Evolutionary conservation across 2,888 invertebrate species (phyloP).

Genomic region (Leptarthrus brevirostris): DNA sequence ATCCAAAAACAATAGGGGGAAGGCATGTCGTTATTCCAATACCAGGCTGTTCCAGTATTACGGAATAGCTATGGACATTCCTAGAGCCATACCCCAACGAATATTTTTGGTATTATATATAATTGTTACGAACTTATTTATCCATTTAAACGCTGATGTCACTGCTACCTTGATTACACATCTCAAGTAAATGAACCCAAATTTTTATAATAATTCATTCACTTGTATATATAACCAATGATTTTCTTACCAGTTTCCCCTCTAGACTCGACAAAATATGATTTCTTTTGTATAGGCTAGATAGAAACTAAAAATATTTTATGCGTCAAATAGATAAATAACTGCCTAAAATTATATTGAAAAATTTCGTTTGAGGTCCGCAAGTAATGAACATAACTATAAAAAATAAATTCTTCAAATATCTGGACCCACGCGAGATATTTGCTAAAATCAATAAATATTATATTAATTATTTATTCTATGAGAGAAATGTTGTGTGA

Average conservation of each 20-base stretch:
- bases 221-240: slow-evolving; percentile 8
- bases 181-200: background rate
- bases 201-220: background rate
- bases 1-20: background rate
- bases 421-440: slow-evolving; percentile 55
- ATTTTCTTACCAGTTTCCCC: slow-evolving; percentile 3
- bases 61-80: slow-evolving; percentile 67
- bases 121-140: slow-evolving; percentile 55
- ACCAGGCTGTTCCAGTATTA: slow-evolving; percentile 10
- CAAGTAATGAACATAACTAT: slow-evolving; percentile 68
- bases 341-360: slow-evolving; percentile 56
- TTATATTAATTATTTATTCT: slow-evolving; percentile 7
- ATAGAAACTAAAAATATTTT: background rate
- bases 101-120: slow-evolving; percentile 54
- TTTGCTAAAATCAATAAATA: slow-evolving; percentile 54
- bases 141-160: slow-evolving; percentile 47
- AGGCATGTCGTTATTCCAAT: background rate
- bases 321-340: slow-evolving; percentile 58
- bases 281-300: slow-evolving; percentile 23
- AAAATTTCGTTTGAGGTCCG: slow-evolving; percentile 64
- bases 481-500: background rate
- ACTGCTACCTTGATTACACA: slow-evolving; percentile 12
- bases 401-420: slow-evolving; percentile 45
- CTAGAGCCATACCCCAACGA: slow-evolving; percentile 65
- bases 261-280: slow-evolving; percentile 31